Percentiles rank a stretch among this genome's conserved stretches.
Evolutionary conservation across 2,888 invertebrate species (phyloP).

Genomic region (Graphium colonna): DNA sequence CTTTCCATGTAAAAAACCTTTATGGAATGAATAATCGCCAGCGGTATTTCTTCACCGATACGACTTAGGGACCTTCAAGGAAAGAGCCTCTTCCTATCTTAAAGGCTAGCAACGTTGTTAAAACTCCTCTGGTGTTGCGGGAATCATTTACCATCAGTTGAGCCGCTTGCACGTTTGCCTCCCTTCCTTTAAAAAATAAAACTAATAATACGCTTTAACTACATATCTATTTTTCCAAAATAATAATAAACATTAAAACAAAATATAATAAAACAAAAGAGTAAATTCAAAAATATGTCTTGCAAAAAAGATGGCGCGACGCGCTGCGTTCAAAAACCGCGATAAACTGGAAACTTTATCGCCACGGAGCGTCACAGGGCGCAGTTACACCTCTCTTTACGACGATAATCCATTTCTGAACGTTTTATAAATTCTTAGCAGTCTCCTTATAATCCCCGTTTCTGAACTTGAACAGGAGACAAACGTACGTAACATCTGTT

Average conservation of each 20-base stretch:
- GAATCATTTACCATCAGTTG: too few species aligned
- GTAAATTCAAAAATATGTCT: not conserved
- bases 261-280: slow-evolving; percentile 21
- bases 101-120: too few species aligned
- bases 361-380: slow-evolving; percentile 34
- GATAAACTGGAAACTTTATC: slow-evolving; percentile 62
- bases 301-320: slow-evolving; percentile 27
- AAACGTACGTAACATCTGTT: slow-evolving; percentile 20
- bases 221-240: too few species aligned
- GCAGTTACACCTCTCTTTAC: slow-evolving; percentile 55
- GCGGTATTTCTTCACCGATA: too few species aligned
- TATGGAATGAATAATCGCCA: too few species aligned
- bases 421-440: slow-evolving; percentile 50
- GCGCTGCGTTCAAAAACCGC: slow-evolving; percentile 51
- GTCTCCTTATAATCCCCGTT: slow-evolving; percentile 43
- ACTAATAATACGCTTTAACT: too few species aligned
- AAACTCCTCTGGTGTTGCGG: too few species aligned
- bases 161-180: too few species aligned
- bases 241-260: slow-evolving; percentile 30
- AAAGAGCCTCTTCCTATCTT: too few species aligned
- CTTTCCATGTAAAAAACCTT: too few species aligned
- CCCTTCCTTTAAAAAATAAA: too few species aligned
- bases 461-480: slow-evolving; percentile 35
- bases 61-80: too few species aligned
- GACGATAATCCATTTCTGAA: slow-evolving; percentile 65